Base-by-base conservation (phyloP, 2,113 vertebrate species). In the Chelonoidis abingdonii region DNA sequence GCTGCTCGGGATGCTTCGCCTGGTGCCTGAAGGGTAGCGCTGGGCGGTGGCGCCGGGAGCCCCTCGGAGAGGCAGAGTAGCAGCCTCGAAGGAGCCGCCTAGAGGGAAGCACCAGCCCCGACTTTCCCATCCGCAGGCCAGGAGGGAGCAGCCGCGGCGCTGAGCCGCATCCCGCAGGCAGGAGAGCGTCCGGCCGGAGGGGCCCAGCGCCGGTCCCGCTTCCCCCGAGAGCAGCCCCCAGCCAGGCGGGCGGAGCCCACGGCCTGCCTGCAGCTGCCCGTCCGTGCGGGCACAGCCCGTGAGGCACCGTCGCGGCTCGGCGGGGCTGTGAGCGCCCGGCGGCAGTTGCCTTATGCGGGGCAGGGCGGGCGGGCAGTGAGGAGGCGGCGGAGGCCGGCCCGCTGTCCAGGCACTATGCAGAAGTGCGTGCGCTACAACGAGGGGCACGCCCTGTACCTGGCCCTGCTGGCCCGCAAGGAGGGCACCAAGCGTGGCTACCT, bases 361-460 rank as follows among this genome's bases (percentile, higher is more conserved):
- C 35, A 17, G 5, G 12, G 41, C 16, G 11, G 8, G 6, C 35
- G 35, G 44, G 31, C 24, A 38, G 38, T 4, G 72, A n/a, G 24
- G 69, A 50, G n/a, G 31, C 4, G 25, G 47, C 29, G 35, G 53
- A 62, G 81, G 94, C 87, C 89, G 90, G 90, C 93, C 86, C 75
- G 47, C 90, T 44, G 72, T 16, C 62, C 62, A 8, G 82, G 57
- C 94, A 98, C 97, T 90, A 99, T 99, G 99, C 99, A 99, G 99
- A 99, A 99, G 96, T 99, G 99, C 97, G 99, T 99, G 95, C 99
- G 99, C 65, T 99, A 99, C 97, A 99, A 99, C 98, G 99, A 99
- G 97, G 99, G 99, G 79, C 99, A 99, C 97, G 99, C 99, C 98
- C 97, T 99, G 95, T 99, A 99, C 97, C 98, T 99, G 97, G 99